A percentile compares a stretch with the other conserved stretches of the same genome.
phyloP scores from a whole-genome alignment of 1,140 invertebrate species.

The Branchinecta lindahli region DNA sequence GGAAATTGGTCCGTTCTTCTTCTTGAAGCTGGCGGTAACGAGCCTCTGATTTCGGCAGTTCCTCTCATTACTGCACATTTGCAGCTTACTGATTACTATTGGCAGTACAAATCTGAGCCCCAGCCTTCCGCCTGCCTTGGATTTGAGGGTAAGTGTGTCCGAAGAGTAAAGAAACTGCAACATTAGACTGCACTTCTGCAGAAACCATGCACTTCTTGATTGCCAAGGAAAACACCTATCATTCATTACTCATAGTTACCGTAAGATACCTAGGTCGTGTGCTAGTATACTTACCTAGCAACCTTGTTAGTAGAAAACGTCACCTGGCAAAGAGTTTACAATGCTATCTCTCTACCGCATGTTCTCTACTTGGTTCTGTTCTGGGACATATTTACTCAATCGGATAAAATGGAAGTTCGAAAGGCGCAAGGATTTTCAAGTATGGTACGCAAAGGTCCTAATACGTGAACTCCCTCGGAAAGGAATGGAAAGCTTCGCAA shows the following conservation, averaged over 20 bases:
- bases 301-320: not conserved
- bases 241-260: not conserved
- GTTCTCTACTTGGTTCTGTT: not conserved
- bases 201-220: too few relatives aligned
- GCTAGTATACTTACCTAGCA: not conserved
- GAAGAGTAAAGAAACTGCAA: conserved; percentile 20
- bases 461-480: not conserved
- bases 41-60: conserved; percentile 47
- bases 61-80: conserved; percentile 50
- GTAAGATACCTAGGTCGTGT: not conserved
- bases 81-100: conserved; percentile 54
- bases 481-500: not conserved
- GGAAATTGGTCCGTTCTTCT: conserved; percentile 59
- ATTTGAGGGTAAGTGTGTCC: conserved; percentile 24
- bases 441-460: not conserved
- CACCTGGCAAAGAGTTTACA: not conserved
- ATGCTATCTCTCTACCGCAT: not conserved
- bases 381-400: conserved; percentile 1
- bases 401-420: conserved; percentile 5
- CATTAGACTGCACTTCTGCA: too few relatives aligned
- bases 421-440: too few relatives aligned
- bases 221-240: not conserved
- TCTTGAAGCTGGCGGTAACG: conserved; percentile 59
- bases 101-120: conserved; percentile 42
- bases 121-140: conserved; percentile 25